phyloP scores from a whole-genome alignment of 2,888 invertebrate species.

The Ommatoiulus sabulosus region DNA sequence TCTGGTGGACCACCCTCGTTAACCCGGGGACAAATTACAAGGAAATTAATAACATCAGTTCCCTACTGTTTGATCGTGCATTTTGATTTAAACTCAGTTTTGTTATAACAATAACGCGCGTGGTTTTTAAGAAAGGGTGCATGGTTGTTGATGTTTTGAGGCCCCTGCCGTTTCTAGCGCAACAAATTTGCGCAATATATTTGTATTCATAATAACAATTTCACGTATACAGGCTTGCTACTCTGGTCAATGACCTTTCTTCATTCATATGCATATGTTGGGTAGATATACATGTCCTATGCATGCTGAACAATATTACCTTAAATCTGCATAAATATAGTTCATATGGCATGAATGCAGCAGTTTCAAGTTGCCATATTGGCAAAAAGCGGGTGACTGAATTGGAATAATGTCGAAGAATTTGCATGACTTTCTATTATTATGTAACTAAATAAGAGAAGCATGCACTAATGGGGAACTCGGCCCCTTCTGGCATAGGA shows the following conservation, averaged over 20 bases:
- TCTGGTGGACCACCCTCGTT: slow-evolving; percentile 31
- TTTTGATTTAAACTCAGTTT: slow-evolving; percentile 16
- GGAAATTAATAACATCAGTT: slow-evolving; percentile 15
- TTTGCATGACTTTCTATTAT: not conserved
- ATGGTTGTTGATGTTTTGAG: not conserved
- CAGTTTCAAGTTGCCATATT: not conserved
- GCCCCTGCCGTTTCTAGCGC: slow-evolving; percentile 52
- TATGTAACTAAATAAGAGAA: not conserved
- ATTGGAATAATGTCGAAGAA: not conserved
- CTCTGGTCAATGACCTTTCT: slow-evolving; percentile 47
- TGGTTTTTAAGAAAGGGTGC: not conserved
- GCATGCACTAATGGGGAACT: no score
- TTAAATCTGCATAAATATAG: not conserved
- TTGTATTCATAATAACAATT: not conserved
- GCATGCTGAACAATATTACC: not conserved
- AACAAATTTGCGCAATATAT: slow-evolving; percentile 34
- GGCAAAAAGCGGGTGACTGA: not conserved
- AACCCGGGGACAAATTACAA: not conserved
- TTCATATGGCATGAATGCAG: not conserved
- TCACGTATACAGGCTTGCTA: not conserved
- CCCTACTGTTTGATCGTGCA: slow-evolving; percentile 45
- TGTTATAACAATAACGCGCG: slow-evolving; percentile 27
- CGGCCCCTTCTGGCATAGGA: no score
- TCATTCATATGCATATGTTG: not conserved
- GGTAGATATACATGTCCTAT: not conserved